Evolutionary conservation across 2,797 vertebrate species (phyloP), one percentile per base, ranked within the genome.

Genomic region (Halcyon smyrnensis): DNA sequence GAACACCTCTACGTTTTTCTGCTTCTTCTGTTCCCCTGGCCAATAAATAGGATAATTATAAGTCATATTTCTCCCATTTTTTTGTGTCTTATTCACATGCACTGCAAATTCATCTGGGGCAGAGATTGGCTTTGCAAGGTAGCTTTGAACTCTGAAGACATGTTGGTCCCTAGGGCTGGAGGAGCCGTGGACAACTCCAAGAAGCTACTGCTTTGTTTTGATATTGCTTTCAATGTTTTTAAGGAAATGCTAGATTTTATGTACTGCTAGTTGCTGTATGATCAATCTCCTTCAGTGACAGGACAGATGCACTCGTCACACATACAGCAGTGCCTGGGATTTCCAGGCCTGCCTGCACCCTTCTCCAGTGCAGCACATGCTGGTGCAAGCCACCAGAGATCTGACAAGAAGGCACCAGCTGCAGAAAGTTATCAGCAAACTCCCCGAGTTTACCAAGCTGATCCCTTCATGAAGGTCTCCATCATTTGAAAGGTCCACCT

Each of bases 311-410:
- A 17, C 28, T 37, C 3, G 4, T 54, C 59, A 37, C 17, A 53
- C 8, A 5, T 8, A 30, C 4, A 68, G 27, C 14, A 43, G 25
- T 3, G 21, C 9, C 3, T 17, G 54, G 30, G 28, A 59, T 30
- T 75, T 73, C 41, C 80, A 64, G 34, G 54, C 23, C 25, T 37
- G 39, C n/a, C 46, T 32, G 27, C 4, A 25, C 21, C 6, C 19
- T 69, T 5, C 34, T 63, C 23, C 0, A 0, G 30, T 28, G 19
- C 32, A 36, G 57, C n/a, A 51, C 50, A 50, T 0, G 0, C 68
- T 41, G 32, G 27, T 74, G 56, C 21, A 74, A 86, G 48, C 23
- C n/a, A 25, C 46, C 18, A 20, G 57, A 79, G 45, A 12, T 46
- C 34, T 53, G 32, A 27, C 12, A 39, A 79, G 43, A 67, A 34